These are phyloP conservation scores for Meloidogyne chitwoodi DNA, from an alignment of 1,140 invertebrate genomes.

Conservation along the genomic window DNA sequence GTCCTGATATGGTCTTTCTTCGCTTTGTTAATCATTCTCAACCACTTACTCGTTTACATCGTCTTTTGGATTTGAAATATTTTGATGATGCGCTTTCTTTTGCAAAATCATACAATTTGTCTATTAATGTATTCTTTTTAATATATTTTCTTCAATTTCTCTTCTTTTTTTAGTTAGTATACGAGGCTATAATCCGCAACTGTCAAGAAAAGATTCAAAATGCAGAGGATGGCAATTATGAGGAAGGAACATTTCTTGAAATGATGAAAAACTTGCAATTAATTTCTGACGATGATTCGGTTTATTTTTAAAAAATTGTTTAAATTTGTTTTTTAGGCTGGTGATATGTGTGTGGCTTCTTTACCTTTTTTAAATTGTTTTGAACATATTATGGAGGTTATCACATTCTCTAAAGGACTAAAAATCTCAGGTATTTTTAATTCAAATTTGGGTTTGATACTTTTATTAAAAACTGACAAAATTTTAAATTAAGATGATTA, in stretches of 20 bases:
- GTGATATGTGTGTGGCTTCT: constrained; percentile 19
- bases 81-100: constrained; percentile 29
- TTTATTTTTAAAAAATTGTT: neutral
- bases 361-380: constrained; percentile 20
- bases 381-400: constrained; percentile 19
- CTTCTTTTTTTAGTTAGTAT: constrained; percentile 21
- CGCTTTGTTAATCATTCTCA: constrained; percentile 31
- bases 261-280: constrained; percentile 5
- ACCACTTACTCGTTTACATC: constrained; percentile 14
- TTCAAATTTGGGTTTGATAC: neutral
- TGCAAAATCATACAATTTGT: constrained; percentile 19
- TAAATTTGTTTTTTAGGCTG: constrained; percentile 13
- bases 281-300: constrained; percentile 18
- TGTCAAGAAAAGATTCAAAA: constrained; percentile 23
- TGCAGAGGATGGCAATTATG: constrained; percentile 18
- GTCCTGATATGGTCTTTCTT: constrained; percentile 11
- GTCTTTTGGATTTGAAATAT: constrained; percentile 16
- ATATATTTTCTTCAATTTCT: neutral
- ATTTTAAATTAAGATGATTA: constrained; percentile 14
- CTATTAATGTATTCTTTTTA: constrained; percentile 10
- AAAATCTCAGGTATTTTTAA: constrained; percentile 21
- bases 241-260: constrained; percentile 17
- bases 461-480: too few relatives aligned
- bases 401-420: constrained; percentile 14
- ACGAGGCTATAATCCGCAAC: constrained; percentile 13